Percentiles rank a stretch among this genome's conserved stretches.
phyloP scores from a whole-genome alignment of 2,888 invertebrate genomes.

The Phasia obesa region DNA sequence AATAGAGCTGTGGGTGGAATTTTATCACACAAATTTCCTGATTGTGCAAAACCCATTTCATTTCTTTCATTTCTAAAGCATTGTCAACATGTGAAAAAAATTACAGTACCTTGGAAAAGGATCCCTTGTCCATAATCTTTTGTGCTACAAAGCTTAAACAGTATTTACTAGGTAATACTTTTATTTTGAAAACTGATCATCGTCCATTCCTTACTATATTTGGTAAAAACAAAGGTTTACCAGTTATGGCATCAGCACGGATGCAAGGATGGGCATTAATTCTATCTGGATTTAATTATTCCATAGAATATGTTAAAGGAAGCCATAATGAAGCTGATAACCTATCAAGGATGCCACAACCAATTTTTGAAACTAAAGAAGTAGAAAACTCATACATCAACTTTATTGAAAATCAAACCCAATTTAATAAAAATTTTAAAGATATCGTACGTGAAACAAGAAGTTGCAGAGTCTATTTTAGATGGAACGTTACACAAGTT shows the following conservation, averaged over 20 bases:
- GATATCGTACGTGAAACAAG: slow-evolving; percentile 55
- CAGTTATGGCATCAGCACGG: slow-evolving; percentile 52
- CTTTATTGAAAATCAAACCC: slow-evolving; percentile 53
- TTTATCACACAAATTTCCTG: slow-evolving; percentile 65
- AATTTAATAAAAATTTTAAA: slow-evolving; percentile 49
- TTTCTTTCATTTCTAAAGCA: slow-evolving; percentile 66
- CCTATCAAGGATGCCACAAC: slow-evolving; percentile 42
- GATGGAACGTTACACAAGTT: slow-evolving; percentile 38
- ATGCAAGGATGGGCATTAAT: slow-evolving; percentile 44
- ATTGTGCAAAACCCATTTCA: slow-evolving; percentile 59
- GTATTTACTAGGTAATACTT: slow-evolving; percentile 61
- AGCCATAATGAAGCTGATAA: slow-evolving; percentile 59
- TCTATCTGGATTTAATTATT: slow-evolving; percentile 66
- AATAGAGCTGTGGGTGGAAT: slow-evolving; percentile 64
- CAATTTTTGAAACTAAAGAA: slow-evolving; percentile 12
- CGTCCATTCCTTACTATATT: slow-evolving; percentile 65
- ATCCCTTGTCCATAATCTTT: slow-evolving; percentile 55
- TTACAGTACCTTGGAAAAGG: slow-evolving; percentile 68
- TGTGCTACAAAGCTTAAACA: slow-evolving; percentile 64
- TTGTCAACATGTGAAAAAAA: slow-evolving; percentile 62
- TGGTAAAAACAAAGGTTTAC: slow-evolving; percentile 62
- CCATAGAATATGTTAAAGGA: slow-evolving; percentile 58
- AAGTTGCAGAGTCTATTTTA: slow-evolving; percentile 22
- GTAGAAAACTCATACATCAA: slow-evolving; percentile 52
- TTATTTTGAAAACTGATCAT: slow-evolving; percentile 64